These are phyloP conservation scores for Ephestia elutella DNA, from an alignment of 1,140 invertebrate genomes.

Conservation along the genomic window DNA sequence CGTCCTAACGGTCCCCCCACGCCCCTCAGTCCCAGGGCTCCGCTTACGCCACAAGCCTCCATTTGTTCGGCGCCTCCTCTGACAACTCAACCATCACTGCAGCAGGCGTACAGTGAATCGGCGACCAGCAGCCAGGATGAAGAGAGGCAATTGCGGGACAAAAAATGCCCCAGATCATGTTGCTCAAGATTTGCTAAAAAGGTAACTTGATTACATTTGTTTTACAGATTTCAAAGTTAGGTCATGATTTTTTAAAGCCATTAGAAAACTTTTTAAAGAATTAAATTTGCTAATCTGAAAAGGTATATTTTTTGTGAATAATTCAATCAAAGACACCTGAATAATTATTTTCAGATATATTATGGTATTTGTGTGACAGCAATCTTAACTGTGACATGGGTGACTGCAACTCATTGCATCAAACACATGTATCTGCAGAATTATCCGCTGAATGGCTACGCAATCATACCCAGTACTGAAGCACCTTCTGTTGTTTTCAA, in stretches of 20 bases:
- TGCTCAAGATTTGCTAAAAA: slow-evolving; percentile 83
- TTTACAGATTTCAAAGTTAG: too few species aligned
- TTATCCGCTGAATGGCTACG: slow-evolving; percentile 50
- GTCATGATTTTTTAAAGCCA: too few species aligned
- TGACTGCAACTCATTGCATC: slow-evolving; percentile 90
- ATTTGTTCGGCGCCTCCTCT: slow-evolving; percentile 59
- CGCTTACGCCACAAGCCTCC: slow-evolving; percentile 59
- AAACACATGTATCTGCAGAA: slow-evolving; percentile 86
- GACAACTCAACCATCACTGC: slow-evolving; percentile 58
- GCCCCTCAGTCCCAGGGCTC: slow-evolving; percentile 56
- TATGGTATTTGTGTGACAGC: slow-evolving; percentile 90
- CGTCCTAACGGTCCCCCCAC: slow-evolving; percentile 61
- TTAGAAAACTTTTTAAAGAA: too few species aligned
- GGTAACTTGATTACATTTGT: slow-evolving; percentile 29
- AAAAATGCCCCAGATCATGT: slow-evolving; percentile 78
- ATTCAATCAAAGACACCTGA: too few species aligned
- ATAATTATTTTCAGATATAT: slow-evolving; percentile 83
- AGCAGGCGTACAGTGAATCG: slow-evolving; percentile 66
- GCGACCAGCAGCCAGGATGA: slow-evolving; percentile 76
- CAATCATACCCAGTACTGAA: slow-evolving; percentile 31
- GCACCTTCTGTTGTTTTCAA: slow-evolving; percentile 36
- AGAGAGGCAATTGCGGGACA: slow-evolving; percentile 61
- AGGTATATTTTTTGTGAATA: too few species aligned
- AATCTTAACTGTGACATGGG: slow-evolving; percentile 90
- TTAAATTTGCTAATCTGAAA: too few species aligned